Conservation (phyloP, 2,797 vertebrate genomes). For the Tolypeutes matacus region DNA sequence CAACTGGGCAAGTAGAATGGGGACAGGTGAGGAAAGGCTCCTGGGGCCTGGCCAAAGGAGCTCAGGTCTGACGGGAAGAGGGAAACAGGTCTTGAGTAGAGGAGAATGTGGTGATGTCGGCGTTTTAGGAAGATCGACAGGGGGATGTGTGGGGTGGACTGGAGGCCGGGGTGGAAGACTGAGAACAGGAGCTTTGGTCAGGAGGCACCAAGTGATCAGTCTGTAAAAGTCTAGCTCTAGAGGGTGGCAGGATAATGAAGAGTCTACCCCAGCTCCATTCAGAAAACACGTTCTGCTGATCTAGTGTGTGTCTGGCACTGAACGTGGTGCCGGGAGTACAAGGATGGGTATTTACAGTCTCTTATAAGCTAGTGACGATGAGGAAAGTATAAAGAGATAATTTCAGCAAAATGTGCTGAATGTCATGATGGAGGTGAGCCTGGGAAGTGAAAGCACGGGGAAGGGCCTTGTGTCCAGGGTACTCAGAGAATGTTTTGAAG, state of each 20-base stretch:
- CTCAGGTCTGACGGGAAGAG: conserved; percentile 43
- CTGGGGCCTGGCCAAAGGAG: conserved; percentile 38
- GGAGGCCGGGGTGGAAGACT: neutral
- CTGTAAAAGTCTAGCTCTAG: neutral
- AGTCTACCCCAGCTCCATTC: neutral
- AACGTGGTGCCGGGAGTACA: neutral
- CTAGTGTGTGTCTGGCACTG: neutral
- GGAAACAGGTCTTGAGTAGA: conserved; percentile 5
- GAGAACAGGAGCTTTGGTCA: neutral
- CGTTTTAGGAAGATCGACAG: neutral
- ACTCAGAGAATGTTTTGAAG: neutral
- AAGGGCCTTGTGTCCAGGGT: neutral
- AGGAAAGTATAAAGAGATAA: neutral
- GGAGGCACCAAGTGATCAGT: neutral
- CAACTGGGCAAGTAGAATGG: neutral
- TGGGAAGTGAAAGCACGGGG: neutral
- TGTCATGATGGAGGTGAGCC: neutral
- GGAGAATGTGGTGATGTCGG: conserved; percentile 7
- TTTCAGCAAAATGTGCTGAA: neutral
- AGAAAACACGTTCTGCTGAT: neutral
- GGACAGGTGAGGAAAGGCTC: conserved; percentile 47
- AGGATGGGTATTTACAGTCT: neutral
- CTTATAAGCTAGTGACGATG: neutral
- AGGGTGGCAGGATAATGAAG: neutral
- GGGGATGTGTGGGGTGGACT: neutral